phyloP scores from a whole-genome alignment of 2,113 vertebrate genomes.

The Isichthys henryi region DNA sequence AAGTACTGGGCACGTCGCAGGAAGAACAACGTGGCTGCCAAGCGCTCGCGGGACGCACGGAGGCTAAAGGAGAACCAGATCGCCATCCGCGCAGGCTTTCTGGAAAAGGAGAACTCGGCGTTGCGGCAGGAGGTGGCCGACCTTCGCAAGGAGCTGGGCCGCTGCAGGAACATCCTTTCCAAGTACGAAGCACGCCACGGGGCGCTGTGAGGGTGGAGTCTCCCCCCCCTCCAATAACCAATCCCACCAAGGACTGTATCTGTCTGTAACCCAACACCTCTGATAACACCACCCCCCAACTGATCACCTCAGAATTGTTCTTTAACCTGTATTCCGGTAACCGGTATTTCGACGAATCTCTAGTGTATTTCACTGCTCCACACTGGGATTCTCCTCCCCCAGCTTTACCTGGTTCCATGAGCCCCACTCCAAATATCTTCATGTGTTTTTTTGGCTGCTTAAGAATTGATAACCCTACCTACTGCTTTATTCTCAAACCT shows the following conservation, averaged over 20 bases:
- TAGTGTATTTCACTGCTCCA: conserved; percentile 21
- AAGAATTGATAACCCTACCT: conserved; percentile 28
- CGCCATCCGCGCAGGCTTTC: conserved; percentile 87
- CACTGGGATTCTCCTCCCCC: conserved; percentile 17
- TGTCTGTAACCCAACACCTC: conserved; percentile 64
- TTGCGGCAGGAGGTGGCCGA: conserved; percentile 89
- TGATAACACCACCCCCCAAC: conserved; percentile 46
- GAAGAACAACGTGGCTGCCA: conserved; percentile 98
- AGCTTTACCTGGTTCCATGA: background rate
- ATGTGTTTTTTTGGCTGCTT: conserved; percentile 39
- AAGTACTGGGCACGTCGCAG: conserved; percentile 93
- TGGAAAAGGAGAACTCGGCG: conserved; percentile 95
- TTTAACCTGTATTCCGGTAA: background rate
- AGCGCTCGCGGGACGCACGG: conserved; percentile 87
- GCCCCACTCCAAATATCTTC: conserved; percentile 47
- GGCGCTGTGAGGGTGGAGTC: conserved; percentile 66
- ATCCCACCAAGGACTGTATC: conserved; percentile 60
- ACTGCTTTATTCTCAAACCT: background rate
- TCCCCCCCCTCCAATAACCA: background rate
- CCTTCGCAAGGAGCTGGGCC: conserved; percentile 87
- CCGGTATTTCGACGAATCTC: background rate
- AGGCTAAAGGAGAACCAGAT: conserved; percentile 99
- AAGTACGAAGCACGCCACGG: conserved; percentile 89
- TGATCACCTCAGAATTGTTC: conserved; percentile 5
- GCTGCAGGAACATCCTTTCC: conserved; percentile 86